Percentiles rank a stretch among this genome's conserved stretches.
These are phyloP conservation scores for Cebus imitator DNA, from an alignment of 2,113 vertebrate genomes.

Conservation along the genomic window DNA sequence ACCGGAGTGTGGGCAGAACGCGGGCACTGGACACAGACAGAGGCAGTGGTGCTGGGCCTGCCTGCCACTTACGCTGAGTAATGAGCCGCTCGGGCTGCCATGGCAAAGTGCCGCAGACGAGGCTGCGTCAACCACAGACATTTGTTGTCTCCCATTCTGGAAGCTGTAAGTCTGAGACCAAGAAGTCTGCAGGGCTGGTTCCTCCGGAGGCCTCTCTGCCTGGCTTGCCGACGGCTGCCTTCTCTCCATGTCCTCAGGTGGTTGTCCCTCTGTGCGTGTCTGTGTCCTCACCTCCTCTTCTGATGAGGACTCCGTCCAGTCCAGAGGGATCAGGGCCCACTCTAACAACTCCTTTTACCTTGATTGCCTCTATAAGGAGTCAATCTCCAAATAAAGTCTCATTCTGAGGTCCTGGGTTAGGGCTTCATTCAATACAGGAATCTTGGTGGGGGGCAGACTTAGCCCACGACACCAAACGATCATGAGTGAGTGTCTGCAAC, in stretches of 20 bases:
- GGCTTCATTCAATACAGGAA: too few relatives aligned
- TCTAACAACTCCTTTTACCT: neutral
- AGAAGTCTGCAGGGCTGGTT: neutral
- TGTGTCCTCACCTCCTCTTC: neutral
- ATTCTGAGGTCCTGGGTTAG: neutral
- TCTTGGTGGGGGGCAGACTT: too few relatives aligned
- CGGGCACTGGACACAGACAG: neutral
- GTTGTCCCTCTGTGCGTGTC: neutral
- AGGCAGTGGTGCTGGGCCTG: neutral
- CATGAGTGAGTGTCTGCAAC: neutral
- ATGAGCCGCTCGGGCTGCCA: too few relatives aligned
- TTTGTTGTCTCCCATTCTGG: too few relatives aligned
- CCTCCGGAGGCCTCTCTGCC: neutral
- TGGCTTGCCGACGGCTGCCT: rapidly evolving
- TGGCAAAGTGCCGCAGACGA: neutral
- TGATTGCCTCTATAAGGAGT: neutral
- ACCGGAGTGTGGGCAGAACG: too few relatives aligned
- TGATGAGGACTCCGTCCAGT: neutral
- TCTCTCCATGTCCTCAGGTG: neutral
- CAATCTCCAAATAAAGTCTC: neutral
- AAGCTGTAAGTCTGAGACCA: rapidly evolving
- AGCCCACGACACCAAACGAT: neutral
- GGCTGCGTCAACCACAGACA: neutral
- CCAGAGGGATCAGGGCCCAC: neutral
- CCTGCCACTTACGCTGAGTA: neutral